Evolutionary conservation across 2,113 vertebrate genomes (phyloP), one percentile per base, ranked within the genome.

Genomic region (Chaetodon trifascialis): DNA sequence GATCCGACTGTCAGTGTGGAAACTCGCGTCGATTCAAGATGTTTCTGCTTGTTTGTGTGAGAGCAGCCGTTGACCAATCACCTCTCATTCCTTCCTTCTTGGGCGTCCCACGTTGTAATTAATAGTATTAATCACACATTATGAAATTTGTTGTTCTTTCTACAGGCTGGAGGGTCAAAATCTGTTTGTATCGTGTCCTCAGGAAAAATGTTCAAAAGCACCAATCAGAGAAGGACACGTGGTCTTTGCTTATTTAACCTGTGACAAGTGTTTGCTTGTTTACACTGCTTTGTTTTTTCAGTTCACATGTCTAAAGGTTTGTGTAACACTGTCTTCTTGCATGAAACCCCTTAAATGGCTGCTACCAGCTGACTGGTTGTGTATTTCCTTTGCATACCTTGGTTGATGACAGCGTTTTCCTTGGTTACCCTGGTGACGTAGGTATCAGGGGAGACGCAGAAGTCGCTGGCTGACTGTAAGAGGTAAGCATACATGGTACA

Each of bases 391-490:
- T 65, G 58, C 73, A 15, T 88, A 98, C 97, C 97, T 93, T 96
- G 80, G 71, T 95, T 94, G 79, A 98, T 96, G 86, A 99, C 96
- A 0, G 93, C 92, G 7, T 96, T 94, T 55, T 97, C 96, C 82
- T 96, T 95, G 44, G 96, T 96, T 88, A 97, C 94, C 92, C 94
- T 94, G 92, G 96, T 95, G 87, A 99, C 88, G 0, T 96, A 98
- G 71, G 95, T 92, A 86, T 98, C 96, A 0, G 97, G 97, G 76
- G 96, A 96, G 59, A 97, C 93, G 40, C 97, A 99, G 93, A 99
- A 99, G 89, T 99, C 97, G 49, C 97, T 98, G 93, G 97, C 96
- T 46, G 96, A 97, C 97, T 99, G 71, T 66, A 56, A 75, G 77
- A 23, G 11, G 14, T 54, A 44, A 84, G 25, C 56, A 88, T 73